These are phyloP conservation scores for Hemistola chrysoprasaria DNA, from an alignment of 2,888 invertebrate genomes.

Conservation along the genomic window DNA sequence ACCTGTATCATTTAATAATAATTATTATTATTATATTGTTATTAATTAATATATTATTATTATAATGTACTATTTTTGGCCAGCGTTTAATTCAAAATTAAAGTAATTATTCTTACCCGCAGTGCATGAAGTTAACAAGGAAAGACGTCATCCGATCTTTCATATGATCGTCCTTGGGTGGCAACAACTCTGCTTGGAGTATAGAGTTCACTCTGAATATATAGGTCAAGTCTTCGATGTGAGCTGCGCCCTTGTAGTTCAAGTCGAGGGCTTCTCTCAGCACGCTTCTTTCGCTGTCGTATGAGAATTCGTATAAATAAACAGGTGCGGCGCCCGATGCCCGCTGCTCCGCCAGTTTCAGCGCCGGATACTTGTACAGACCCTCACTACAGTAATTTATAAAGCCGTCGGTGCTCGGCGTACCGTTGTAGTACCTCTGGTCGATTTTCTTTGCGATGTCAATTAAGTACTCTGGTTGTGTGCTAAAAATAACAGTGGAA, in stretches of 20 bases:
- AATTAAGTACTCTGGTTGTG: constrained; percentile 29
- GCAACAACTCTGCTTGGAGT: constrained; percentile 28
- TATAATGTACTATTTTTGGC: neutral
- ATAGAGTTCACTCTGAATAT: constrained; percentile 65
- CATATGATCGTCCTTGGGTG: constrained; percentile 45
- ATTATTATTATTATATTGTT: no score
- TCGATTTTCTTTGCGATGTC: constrained; percentile 39
- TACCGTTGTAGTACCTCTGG: constrained; percentile 48
- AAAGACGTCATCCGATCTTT: constrained; percentile 53
- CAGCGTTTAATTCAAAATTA: no score
- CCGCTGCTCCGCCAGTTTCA: constrained; percentile 47
- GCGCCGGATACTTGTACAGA: constrained; percentile 56
- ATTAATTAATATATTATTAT: neutral
- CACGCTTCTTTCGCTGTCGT: constrained; percentile 68
- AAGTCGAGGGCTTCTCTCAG: constrained; percentile 60
- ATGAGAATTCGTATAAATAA: constrained; percentile 79
- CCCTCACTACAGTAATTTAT: constrained; percentile 52
- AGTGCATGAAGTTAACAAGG: constrained; percentile 52
- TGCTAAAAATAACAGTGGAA: constrained; percentile 39
- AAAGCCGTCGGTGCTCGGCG: constrained; percentile 46
- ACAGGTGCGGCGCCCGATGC: constrained; percentile 56
- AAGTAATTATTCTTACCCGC: constrained; percentile 46
- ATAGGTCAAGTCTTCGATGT: constrained; percentile 82
- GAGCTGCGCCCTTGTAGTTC: constrained; percentile 76
- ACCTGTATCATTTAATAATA: no score